Base-by-base conservation (phyloP, 1,140 invertebrate species). In the Lucilia sericata region DNA sequence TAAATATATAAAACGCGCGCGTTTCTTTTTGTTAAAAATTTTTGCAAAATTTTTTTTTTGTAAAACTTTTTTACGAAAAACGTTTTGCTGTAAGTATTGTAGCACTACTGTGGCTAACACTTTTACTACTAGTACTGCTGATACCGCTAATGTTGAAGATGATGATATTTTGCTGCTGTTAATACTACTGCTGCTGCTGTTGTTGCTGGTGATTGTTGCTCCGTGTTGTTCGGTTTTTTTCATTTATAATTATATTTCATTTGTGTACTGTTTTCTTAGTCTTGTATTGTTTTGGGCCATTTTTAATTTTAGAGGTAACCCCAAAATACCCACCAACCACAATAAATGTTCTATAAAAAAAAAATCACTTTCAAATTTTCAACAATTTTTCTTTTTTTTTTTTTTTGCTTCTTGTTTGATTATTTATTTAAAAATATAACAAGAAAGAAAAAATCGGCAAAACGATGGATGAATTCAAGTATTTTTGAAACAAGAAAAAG, bases 221-320 rank as follows among this genome's bases (percentile, higher is more conserved):
- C 25, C 25, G 25, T 30, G 25, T 30, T 30, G 25, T 30, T 30
- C 25, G 74, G n/a, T 76, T 25, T 74, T 12, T 74, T 70, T 42
- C 49, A 30, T 21, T 74, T 55, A 47, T 83, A 19, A 49, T 83
- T 74, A 14, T 2, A 14, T 84, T 75, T 36, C 65, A 12, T 34
- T 2, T 30, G 25, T 80, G 36, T 74, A 55, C 74, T 76, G 51
- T 55, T 81, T 84, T 76, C 55, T 80, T 82, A 14, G 10, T 74
- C 25, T 51, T 51, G 65, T 65, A 80, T 84, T 84, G n/a, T 84
- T 55, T 83, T 51, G 74, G 25, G 74, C 75, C 76, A 74, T 65
- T 83, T 85, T 85, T 85, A 85, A 85, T 82, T 84, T 83, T 85
- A 85, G 84, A 84, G 84, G 84, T 84, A 85, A 85, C 84, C 84